Conservation (phyloP, 2,113 vertebrate genomes). For the Centropus bengalensis region DNA sequence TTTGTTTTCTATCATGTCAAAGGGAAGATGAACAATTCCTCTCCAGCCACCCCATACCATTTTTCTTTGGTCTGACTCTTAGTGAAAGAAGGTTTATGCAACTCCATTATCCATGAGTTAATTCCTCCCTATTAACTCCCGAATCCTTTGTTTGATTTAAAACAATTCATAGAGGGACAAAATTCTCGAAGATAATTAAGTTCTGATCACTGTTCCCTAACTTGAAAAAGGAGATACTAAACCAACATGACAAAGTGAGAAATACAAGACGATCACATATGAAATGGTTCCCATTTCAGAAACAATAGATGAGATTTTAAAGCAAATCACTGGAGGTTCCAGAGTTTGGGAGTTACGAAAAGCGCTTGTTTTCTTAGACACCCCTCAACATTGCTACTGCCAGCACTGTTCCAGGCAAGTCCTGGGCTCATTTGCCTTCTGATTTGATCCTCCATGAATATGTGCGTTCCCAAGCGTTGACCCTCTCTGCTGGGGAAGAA, state of each 20-base stretch:
- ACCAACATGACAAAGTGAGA: not conserved
- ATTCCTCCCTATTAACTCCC: constrained; percentile 33
- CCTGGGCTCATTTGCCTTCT: not conserved
- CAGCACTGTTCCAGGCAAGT: not conserved
- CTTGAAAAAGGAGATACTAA: not conserved
- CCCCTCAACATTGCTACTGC: not conserved
- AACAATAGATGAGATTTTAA: not conserved
- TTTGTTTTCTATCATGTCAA: not conserved
- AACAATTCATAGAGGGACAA: constrained; percentile 25
- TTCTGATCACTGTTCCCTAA: not conserved
- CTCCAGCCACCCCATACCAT: not conserved
- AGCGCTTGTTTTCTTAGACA: not conserved
- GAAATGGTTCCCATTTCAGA: not conserved
- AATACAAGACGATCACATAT: not conserved
- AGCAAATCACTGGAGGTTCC: not conserved
- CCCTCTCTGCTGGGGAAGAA: not conserved
- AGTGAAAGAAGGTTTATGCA: constrained; percentile 6
- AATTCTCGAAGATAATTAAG: constrained; percentile 59
- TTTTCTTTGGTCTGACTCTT: not conserved
- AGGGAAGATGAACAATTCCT: not conserved
- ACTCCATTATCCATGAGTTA: constrained; percentile 16
- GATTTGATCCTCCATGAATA: not conserved
- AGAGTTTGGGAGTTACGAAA: not conserved
- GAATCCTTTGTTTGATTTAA: constrained; percentile 10
- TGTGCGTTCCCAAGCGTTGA: not conserved